Evolutionary conservation across 2,888 invertebrate genomes (phyloP), one percentile per base, ranked within the genome.

Genomic region (Drosophila multiciliata): DNA sequence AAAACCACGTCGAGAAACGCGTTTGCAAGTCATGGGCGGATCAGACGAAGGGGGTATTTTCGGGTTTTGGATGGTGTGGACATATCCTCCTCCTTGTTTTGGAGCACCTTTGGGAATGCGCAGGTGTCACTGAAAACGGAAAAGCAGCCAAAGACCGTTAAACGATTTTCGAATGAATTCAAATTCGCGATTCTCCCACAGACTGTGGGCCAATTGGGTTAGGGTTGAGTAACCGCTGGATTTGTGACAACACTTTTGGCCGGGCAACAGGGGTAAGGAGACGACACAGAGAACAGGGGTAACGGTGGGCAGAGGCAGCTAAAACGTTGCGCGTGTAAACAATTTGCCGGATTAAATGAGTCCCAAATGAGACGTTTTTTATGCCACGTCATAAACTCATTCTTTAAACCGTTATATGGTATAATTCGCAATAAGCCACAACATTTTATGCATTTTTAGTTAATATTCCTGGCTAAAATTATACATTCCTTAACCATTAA

Each of bases 121-220:
- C 90, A 87, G 86, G 84, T 90, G 86, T 90, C 74, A 62, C 66
- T 58, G n/a, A 26, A 54, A 54, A 36, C 26, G 8, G 77, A 71
- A 90, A 77, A 87, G 76, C 82, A 77, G 64, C 73, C 80, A 82
- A 74, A 80, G 70, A 76, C 62, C 73, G 90, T 78, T 87, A 90
- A 88, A 89, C 91, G 87, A 85, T 86, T 89, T 87, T 85, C 88
- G 71, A 90, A 90, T 89, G 90, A 79, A 89, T 89, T 82, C 88
- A 90, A 87, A 87, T 84, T 84, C 68, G 87, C 90, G 76, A 87
- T 89, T 87, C 87, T 88, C 85, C 69, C 57, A 64, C 20, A 69
- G 36, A 48, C 58, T 38, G 66, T 57, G 60, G 65, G 62, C 33
- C 55, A 73, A 72, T 66, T 78, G 49, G 50, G 50, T 63, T 73